Conservation (phyloP, 2,888 invertebrate genomes). For the Nyleta sp. region DNA sequence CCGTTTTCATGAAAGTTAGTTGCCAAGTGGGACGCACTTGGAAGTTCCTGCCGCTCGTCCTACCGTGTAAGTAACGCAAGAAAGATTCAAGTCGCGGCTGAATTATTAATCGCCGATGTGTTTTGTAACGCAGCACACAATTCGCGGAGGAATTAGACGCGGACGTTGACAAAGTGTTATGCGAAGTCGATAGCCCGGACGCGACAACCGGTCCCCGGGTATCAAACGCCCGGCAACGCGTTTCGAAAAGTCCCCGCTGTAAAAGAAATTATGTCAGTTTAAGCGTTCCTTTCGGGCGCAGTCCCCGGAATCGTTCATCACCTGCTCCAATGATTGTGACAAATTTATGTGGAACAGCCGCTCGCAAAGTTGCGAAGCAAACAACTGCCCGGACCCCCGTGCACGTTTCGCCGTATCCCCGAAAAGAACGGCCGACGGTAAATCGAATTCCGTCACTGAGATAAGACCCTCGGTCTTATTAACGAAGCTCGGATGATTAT, state of each 20-base stretch:
- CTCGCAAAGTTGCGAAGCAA: slow-evolving; percentile 14
- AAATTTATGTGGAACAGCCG: slow-evolving; percentile 60
- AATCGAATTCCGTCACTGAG: slow-evolving; percentile 32
- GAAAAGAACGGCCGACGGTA: slow-evolving; percentile 25
- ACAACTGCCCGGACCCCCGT: no score
- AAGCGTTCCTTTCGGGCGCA: slow-evolving; percentile 45
- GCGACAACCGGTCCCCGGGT: no score
- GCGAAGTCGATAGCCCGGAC: slow-evolving; percentile 39
- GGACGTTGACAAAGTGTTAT: slow-evolving; percentile 46
- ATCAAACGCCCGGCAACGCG: slow-evolving; percentile 18
- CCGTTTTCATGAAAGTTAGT: slow-evolving; percentile 31
- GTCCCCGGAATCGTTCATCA: slow-evolving; percentile 50
- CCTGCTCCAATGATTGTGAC: slow-evolving; percentile 52
- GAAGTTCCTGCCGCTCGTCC: slow-evolving; percentile 14
- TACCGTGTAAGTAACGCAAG: slow-evolving; percentile 24
- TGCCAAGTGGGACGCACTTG: slow-evolving; percentile 29
- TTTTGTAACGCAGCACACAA: slow-evolving; percentile 30
- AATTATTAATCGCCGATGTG: slow-evolving; percentile 43
- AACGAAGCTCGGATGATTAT: slow-evolving; percentile 72
- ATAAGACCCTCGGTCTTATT: slow-evolving; percentile 63
- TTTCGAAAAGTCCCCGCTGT: slow-evolving; percentile 18
- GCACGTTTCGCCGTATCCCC: no score
- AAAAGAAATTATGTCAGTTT: slow-evolving; percentile 47
- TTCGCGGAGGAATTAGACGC: slow-evolving; percentile 32
- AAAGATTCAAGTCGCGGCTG: slow-evolving; percentile 30